phyloP scores from a whole-genome alignment of 2,113 vertebrate species.

The Ptyas mucosa region DNA sequence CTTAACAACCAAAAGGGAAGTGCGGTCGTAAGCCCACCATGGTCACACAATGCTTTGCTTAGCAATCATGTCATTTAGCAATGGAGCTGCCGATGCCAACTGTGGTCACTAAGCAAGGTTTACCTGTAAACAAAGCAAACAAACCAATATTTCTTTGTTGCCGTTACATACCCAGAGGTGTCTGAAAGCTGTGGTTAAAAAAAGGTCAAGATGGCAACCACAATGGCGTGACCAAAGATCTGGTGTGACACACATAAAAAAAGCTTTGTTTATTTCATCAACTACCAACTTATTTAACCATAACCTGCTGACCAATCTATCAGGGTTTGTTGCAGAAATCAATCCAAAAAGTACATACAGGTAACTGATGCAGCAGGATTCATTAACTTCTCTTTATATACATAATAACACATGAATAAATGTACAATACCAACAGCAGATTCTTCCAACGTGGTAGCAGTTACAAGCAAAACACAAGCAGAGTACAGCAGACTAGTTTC shows the following conservation, averaged over 20 bases:
- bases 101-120: neutral
- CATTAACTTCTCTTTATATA: no score
- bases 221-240: neutral
- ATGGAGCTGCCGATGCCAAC: neutral
- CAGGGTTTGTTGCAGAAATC: no score
- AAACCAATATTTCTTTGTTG: neutral
- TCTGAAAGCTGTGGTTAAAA: no score
- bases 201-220: no score
- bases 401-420: no score
- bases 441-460: no score
- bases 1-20: neutral
- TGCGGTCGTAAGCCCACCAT: neutral
- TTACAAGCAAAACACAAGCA: no score
- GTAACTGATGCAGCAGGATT: no score
- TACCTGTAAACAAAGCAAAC: neutral
- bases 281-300: neutral
- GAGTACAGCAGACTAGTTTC: no score
- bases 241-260: neutral
- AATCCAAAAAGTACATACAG: no score
- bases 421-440: no score
- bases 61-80: neutral
- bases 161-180: neutral
- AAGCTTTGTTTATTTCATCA: neutral
- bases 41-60: neutral
- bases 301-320: neutral